Evolutionary conservation across 1,140 invertebrate genomes (phyloP), one percentile per base, ranked within the genome.

Genomic region (Drosophila ohnishii): DNA sequence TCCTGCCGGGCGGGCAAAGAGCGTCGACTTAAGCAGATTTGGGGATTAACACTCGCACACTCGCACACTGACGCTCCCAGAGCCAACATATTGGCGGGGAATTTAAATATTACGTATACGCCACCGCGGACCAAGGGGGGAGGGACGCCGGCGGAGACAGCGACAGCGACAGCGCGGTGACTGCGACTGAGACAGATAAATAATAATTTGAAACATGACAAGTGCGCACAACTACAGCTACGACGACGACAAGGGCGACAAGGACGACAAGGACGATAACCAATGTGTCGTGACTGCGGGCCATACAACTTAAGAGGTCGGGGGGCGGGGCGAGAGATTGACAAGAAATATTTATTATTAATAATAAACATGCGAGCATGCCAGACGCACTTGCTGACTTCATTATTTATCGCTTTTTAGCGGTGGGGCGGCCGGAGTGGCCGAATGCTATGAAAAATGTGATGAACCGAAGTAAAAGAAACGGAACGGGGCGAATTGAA

Each of bases 331-430:
- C 51, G 42, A 71, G 28, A 66, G 84, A 86, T 87, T 86, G 83
- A 87, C 78, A 86, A 86, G 83, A 88, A 87, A 78, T 87, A 87
- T 87, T 83, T 87, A 87, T 87, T 87, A 87, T 87, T 88, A 87
- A 88, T 87, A 84, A 88, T 88, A 88, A 88, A 87, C 84, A 87
- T 87, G 84, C 84, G 71, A 87, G 80, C 73, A 80, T 55, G 80
- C 84, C 84, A 80, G 67, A 64, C 76, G 76, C 84, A 88, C 84
- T 87, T 83, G 80, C 84, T 84, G 84, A 84, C 84, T 87, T 87
- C 80, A 88, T 87, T 83, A 87, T 87, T 88, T 87, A 87, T 87
- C 76, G 84, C 84, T 88, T 87, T 83, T 83, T 67, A 88, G 75
- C 62, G 51, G 60, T 28, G 50, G 51, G n/a, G 30, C 25, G 48